Percentiles rank a stretch among this genome's conserved stretches.
Conservation (phyloP, 53 echinoderm and acorn worm genomes). For the Echinometra lucunter region DNA sequence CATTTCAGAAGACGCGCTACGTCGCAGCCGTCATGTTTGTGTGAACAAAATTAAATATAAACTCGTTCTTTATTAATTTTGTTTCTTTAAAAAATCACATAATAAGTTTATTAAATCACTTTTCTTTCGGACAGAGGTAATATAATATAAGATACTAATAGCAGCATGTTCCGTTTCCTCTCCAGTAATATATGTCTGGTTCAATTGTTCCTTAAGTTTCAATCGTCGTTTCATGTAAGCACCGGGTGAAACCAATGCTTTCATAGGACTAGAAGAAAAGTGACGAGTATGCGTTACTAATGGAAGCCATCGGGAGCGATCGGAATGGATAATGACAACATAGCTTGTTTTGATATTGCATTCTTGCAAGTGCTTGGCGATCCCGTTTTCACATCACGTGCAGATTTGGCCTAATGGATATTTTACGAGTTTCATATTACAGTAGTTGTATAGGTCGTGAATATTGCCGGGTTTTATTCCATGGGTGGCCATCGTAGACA, state of each 20-base stretch:
- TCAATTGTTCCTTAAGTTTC: background rate
- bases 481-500: background rate
- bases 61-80: background rate
- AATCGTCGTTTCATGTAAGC: background rate
- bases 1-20: background rate
- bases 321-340: constrained; percentile 25
- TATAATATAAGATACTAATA: too few relatives aligned
- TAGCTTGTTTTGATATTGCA: background rate
- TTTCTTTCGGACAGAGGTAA: too few relatives aligned
- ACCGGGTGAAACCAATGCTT: constrained; percentile 7
- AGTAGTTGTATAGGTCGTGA: constrained; percentile 26
- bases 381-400: background rate
- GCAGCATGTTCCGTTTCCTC: background rate
- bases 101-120: too few relatives aligned
- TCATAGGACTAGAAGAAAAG: background rate
- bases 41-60: background rate
- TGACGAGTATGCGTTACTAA: constrained; percentile 26
- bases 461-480: background rate
- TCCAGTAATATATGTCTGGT: background rate
- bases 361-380: constrained; percentile 45
- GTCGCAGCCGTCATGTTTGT: background rate
- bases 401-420: constrained; percentile 28
- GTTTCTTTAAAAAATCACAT: background rate
- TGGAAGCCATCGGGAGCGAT: constrained; percentile 10
- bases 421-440: constrained; percentile 50